Conservation (phyloP, 2,888 invertebrate genomes). For the Aphrophora alni region DNA sequence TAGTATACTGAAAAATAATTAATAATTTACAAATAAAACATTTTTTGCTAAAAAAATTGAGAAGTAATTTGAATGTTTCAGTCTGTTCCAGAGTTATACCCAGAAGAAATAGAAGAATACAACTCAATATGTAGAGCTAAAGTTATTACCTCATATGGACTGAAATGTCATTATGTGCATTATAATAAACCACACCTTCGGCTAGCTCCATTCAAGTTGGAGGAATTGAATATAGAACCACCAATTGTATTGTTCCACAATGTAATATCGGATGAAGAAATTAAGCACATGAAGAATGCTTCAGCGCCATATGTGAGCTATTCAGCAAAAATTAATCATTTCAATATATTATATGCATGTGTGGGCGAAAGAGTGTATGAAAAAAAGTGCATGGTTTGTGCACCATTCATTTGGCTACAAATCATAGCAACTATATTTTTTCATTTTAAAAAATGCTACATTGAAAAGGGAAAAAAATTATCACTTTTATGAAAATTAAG, state of each 20-base stretch:
- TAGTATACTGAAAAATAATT: no score
- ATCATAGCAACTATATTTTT: no score
- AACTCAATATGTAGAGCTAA: not conserved
- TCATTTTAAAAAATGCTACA: no score
- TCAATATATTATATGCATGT: not conserved
- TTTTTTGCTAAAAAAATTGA: no score
- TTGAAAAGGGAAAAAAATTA: no score
- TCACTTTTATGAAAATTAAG: no score
- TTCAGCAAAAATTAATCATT: not conserved
- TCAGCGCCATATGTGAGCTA: not conserved
- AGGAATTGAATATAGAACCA: constrained; percentile 62
- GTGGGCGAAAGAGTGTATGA: no score
- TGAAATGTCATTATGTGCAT: constrained; percentile 20
- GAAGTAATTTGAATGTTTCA: not conserved
- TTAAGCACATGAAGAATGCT: constrained; percentile 58
- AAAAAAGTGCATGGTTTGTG: no score
- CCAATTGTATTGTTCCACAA: constrained; percentile 64
- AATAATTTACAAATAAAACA: no score
- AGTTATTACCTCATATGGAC: not conserved
- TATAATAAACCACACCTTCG: constrained; percentile 56
- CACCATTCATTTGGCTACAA: no score
- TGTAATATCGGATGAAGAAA: constrained; percentile 65
- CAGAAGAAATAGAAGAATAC: constrained; percentile 24
- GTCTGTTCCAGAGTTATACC: constrained; percentile 23
- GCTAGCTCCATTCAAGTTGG: constrained; percentile 62